Base-by-base conservation (phyloP, 2,888 invertebrate genomes). In the Trichopoda pennipes region DNA sequence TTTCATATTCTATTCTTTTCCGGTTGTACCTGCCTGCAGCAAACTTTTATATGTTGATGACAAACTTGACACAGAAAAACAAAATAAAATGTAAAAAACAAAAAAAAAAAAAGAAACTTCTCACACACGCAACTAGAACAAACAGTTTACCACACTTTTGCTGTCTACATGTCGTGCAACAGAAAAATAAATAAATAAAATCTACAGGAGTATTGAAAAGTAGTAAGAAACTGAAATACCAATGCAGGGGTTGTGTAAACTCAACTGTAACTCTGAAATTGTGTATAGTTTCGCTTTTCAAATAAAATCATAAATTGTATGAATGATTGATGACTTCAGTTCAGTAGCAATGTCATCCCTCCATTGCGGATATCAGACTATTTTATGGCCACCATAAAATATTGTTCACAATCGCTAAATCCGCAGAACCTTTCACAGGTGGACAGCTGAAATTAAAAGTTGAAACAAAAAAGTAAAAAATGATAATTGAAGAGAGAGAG, bases 271-370 rank as follows among this genome's bases (percentile, higher is more conserved):
- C 47, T 64, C 28, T n/a, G n/a, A 61, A 38, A 42, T 21, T 58
- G 61, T 58, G 56, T 61, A 56, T 49, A 66, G 69, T 47, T 55
- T 42, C 63, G 68, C 47, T 21, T 47, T 60, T 49, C n/a, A n/a
- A n/a, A n/a, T n/a, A n/a, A n/a, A n/a, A n/a, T 72, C 75, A 79
- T 82, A 82, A 82, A 79, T 79, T 75, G 28, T 21, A 35, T 61
- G 49, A 80, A 79, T 82, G 82, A 82, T 66, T 72, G 75, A 82
- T 82, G 82, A 66, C 55, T 75, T 56, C 42, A 70, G 75, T 75
- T 60, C 79, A 79, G 72, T 75, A 61, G 66, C 66, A 42, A 32
- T 32, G 21, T n/a, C 51, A 63, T 12, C 12, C 3, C 10, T 47
- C 12, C 3, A 38, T 47, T 51, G 58, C 68, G 38, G 42, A n/a